Base-by-base conservation (phyloP, 2,888 invertebrate species). In the Lepetodrilus schrolli region DNA sequence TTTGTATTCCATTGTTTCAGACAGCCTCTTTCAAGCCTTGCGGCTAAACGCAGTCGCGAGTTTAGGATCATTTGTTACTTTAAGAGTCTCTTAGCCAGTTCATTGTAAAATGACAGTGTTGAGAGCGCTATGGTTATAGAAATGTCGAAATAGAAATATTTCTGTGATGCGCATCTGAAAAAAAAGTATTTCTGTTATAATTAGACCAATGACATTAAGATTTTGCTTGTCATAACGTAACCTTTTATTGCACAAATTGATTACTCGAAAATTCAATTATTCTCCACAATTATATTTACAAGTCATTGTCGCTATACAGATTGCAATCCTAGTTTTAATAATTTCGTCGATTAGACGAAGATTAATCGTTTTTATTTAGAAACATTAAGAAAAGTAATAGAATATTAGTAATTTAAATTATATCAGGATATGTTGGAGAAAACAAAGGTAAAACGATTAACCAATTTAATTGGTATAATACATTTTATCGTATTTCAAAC, bases 331-430 rank as follows among this genome's bases (percentile, higher is more conserved):
- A 23, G 13, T 26, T 58, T 58, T 58, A 26, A 30, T 30, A 58
- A 58, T 30, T 58, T 5, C n/a, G 26, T 30, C 58, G 34, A 58
- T 58, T 34, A 58, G 17, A 17, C 26, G 30, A 8, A 30, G n/a
- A 58, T 58, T 58, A 58, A 58, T 30, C 30, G 58, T 58, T 58
- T 58, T 58, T n/a, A n/a, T n/a, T n/a, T n/a, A n/a, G n/a, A n/a
- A n/a, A n/a, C n/a, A n/a, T n/a, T n/a, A n/a, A n/a, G n/a, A n/a
- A n/a, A n/a, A n/a, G n/a, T n/a, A n/a, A n/a, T n/a, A n/a, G n/a
- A n/a, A n/a, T n/a, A n/a, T n/a, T n/a, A n/a, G n/a, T n/a, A n/a
- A n/a, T n/a, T n/a, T n/a, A n/a, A n/a, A n/a, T n/a, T n/a, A n/a
- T n/a, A n/a, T n/a, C n/a, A n/a, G n/a, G n/a, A n/a, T n/a, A n/a